Conservation (phyloP, 2,888 invertebrate species). For the Priocnemis perturbator region DNA sequence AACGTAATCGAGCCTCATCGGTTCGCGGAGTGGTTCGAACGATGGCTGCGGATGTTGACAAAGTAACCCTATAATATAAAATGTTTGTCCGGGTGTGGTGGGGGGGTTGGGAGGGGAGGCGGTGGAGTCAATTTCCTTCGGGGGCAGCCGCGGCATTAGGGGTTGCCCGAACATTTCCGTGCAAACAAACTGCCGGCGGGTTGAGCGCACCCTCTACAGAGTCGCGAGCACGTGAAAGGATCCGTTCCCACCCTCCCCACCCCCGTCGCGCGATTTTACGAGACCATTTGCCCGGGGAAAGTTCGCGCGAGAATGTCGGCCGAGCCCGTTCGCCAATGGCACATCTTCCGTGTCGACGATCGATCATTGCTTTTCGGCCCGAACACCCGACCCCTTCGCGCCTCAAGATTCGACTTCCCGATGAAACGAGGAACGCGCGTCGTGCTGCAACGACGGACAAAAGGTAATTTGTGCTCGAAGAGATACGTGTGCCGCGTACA, state of each 20-base stretch:
- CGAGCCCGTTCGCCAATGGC: no score
- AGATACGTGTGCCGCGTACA: no score
- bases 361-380: no score
- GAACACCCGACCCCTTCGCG: no score
- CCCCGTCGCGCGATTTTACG: slow-evolving; percentile 4
- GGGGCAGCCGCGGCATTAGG: slow-evolving; percentile 5
- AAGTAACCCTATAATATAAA: slow-evolving; percentile 11
- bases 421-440: no score
- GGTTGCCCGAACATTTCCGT: slow-evolving; percentile 10
- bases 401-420: no score
- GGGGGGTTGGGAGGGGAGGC: not conserved
- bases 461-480: no score
- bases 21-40: slow-evolving; percentile 4
- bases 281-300: not conserved
- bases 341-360: no score
- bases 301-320: not conserved
- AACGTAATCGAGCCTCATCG: slow-evolving; percentile 9
- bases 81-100: not conserved
- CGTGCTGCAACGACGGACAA: no score
- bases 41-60: slow-evolving; percentile 10
- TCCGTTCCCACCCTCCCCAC: not conserved
- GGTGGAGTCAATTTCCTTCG: slow-evolving; percentile 7
- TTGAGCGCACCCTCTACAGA: not conserved
- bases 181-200: slow-evolving; percentile 2
- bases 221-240: no score